Evolutionary conservation across 2,888 invertebrate genomes (phyloP).

Genomic region (Drosophila sordidula): DNA sequence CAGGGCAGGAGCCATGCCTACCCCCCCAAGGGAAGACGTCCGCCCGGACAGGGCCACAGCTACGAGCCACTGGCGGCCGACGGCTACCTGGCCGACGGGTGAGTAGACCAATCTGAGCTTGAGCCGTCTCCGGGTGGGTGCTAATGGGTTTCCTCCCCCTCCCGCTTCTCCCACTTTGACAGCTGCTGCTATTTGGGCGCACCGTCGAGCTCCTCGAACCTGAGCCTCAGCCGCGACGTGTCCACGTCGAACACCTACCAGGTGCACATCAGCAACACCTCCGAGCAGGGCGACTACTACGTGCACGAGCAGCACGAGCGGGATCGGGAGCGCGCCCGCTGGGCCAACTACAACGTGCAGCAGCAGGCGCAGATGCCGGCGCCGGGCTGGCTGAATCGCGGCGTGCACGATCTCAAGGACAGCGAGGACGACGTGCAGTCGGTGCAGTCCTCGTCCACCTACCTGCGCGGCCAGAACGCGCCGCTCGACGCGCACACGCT

Average conservation of each 20-base stretch:
- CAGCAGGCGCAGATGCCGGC: constrained; percentile 44
- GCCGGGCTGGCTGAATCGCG: constrained; percentile 87
- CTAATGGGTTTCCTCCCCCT: not conserved
- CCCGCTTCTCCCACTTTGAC: not conserved
- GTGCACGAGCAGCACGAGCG: constrained; percentile 86
- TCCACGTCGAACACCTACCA: constrained; percentile 84
- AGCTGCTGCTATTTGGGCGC: constrained; percentile 75
- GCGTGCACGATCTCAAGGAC: constrained; percentile 86
- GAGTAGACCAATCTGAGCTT: constrained; percentile 31
- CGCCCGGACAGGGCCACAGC: constrained; percentile 50
- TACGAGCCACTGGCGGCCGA: constrained; percentile 69
- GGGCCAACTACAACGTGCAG: constrained; percentile 88
- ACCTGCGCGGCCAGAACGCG: constrained; percentile 94
- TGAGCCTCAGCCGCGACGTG: constrained; percentile 82
- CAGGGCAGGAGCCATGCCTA: constrained; percentile 40
- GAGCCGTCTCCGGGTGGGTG: not conserved
- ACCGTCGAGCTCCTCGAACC: constrained; percentile 73
- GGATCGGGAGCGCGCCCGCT: constrained; percentile 89
- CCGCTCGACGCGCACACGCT: constrained; percentile 92
- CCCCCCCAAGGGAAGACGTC: constrained; percentile 64
- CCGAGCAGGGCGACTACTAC: constrained; percentile 81
- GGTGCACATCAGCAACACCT: constrained; percentile 75
- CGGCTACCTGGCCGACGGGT: constrained; percentile 69
- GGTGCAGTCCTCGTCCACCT: constrained; percentile 88
- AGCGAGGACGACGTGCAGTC: constrained; percentile 85